A percentile compares a stretch with the other conserved stretches of the same genome.
Conservation (phyloP, 2,113 vertebrate genomes). For the Antigone vipio region DNA sequence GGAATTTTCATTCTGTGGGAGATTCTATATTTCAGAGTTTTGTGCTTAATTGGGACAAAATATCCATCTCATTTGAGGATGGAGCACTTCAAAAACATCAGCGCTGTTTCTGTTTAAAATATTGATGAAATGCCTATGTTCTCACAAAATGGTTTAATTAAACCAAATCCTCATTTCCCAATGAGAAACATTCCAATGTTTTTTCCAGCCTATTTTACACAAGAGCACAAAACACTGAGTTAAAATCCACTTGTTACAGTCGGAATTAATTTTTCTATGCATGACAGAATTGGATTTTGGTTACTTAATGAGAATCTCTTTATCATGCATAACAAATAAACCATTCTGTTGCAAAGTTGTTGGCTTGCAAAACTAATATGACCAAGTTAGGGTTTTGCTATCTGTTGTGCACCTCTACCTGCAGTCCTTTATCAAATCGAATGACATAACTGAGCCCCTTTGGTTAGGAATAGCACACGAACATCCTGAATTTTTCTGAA, state of each 20-base stretch:
- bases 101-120: slow-evolving; percentile 37
- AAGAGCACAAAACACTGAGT: not conserved
- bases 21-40: not conserved
- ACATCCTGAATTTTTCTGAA: not conserved
- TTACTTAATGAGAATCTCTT: not conserved
- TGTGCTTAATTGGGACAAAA: slow-evolving; percentile 45
- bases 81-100: slow-evolving; percentile 18
- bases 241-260: slow-evolving; percentile 13
- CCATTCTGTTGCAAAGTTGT: not conserved
- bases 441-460: not conserved
- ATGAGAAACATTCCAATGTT: not conserved
- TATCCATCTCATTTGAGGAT: not conserved
- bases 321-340: not conserved
- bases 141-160: slow-evolving; percentile 42
- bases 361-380: not conserved
- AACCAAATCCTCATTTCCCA: slow-evolving; percentile 31
- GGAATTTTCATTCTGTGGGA: not conserved
- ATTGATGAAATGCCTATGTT: slow-evolving; percentile 44
- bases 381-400: not conserved
- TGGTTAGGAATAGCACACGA: not conserved
- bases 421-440: not conserved
- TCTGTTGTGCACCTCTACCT: not conserved
- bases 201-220: not conserved
- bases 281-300: not conserved
- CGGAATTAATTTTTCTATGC: slow-evolving; percentile 23